Base-by-base conservation (phyloP, 2,113 vertebrate species). In the Nymphicus hollandicus region DNA sequence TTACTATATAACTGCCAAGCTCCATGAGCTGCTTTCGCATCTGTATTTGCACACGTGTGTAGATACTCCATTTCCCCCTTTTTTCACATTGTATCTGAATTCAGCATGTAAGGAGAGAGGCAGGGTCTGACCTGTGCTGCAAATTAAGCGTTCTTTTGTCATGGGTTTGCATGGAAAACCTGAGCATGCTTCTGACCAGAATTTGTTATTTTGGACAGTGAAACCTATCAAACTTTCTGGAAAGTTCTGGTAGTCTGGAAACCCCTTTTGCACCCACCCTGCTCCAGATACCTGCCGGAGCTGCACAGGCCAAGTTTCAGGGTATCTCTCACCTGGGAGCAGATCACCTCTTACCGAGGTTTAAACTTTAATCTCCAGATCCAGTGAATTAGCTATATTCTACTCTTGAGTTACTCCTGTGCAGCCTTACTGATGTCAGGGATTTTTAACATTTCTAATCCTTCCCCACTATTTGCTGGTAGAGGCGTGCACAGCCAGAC, bases 281-380 rank as follows among this genome's bases (percentile, higher is more conserved):
- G 52, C 41, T 37, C 43, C 50, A 58, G 49, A 17, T 33, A 39
- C 3, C 2, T 11, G 1, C 19, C 20, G 41, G 22, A 47, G 33
- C 1, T 8, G 9, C 13, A 41, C 31, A 41, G 63, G 14, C 20
- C 1, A 0, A 44, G 52, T 4, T 72, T 17, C 37, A 73, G 0
- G 6, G 43, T 10, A 10, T 5, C 20, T n/a, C 76, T 78, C 2
- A 1, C 18, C 37, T 5, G 44, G 37, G 19, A 69, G 25, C 52
- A 86, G 61, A 56, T 18, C 44, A 33, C 13, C 20, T 28, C n/a
- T 31, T 39, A 31, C 25, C 9, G 39, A 81, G 55, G 74, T 47
- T 13, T 44, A 44, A 86, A 53, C 44, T n/a, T 66, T 33, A 18
- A 37, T 24, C 80, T 49, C 60, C 41, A n/a, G 16, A 81, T 7